A percentile compares a stretch with the other conserved stretches of the same genome.
Conservation (phyloP, 2,888 invertebrate species). For the Liposcelis brunnea region DNA sequence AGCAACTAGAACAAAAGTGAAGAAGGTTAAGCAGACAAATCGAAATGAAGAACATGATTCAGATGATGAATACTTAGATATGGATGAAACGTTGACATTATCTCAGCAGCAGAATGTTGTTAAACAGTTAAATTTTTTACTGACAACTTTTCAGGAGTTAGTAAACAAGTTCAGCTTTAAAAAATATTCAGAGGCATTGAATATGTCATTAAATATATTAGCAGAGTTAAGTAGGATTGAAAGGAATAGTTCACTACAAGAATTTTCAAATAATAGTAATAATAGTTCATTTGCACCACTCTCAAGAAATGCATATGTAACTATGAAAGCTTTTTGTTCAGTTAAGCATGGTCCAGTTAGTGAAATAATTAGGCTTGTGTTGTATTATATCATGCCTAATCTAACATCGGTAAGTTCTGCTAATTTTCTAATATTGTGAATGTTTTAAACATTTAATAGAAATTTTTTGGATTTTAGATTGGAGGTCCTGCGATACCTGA, state of each 20-base stretch:
- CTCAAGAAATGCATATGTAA: conserved; percentile 4
- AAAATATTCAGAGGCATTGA: conserved; percentile 1
- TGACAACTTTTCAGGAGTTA: neutral
- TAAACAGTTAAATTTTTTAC: neutral
- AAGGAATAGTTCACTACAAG: neutral
- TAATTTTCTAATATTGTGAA: neutral
- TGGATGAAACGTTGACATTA: neutral
- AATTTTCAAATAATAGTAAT: neutral
- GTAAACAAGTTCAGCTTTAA: conserved; percentile 2
- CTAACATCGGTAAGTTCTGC: neutral
- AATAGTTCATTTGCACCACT: neutral
- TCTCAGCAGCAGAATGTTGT: conserved; percentile 1
- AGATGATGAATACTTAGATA: neutral
- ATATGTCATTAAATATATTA: neutral
- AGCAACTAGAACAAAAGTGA: neutral
- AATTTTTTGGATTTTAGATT: neutral
- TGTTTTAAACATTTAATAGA: too few species aligned
- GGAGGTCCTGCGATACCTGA: conserved; percentile 4
- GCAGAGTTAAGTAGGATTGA: neutral
- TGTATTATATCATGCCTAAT: conserved; percentile 5
- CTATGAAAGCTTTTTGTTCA: neutral
- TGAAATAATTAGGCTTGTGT: neutral
- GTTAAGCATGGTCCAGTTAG: neutral
- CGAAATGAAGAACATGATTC: neutral
- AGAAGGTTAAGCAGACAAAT: neutral